Base-by-base conservation (phyloP, 2,888 invertebrate species). In the Marronus borbonicus region DNA sequence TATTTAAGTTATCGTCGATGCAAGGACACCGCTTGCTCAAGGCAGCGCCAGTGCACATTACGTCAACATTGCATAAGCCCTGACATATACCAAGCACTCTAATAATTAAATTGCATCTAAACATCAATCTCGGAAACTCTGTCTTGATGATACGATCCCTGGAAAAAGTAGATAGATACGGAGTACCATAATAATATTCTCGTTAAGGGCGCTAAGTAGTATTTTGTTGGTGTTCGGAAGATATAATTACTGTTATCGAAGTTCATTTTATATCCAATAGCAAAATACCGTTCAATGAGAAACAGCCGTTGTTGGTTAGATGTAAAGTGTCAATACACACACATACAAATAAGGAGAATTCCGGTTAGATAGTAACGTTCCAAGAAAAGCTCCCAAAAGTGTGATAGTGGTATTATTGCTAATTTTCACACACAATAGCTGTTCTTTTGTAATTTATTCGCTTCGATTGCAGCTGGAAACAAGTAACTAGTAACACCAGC, bases 1-100 rank as follows among this genome's bases (percentile, higher is more conserved):
- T 81, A 80, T 79, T 76, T 78, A 58, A 76, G 78, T 74, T 79
- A 79, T 81, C 81, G 80, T 78, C 79, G 72, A 68, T 80, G 76
- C 82, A 82, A 82, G 82, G 82, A 81, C 83, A 80, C 65, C 60
- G 80, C 58, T 75, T 77, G 81, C 82, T 81, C 76, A 78, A 76
- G 81, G 81, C 82, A 76, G 74, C 65, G 55, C 39, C 72, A 78
- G 68, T 74, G 81, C 80, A 80, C 78, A 82, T 83, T 82, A 81
- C 82, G 81, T 81, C 82, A 81, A 80, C 79, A 78, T 82, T 82
- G 81, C 81, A 81, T 81, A 82, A 82, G 80, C 77, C 39, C 72
- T 80, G 80, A 80, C 80, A 80, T 81, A 79, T 81, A 79, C 78
- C 80, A 80, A 79, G 80, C 80, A 77, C 80, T 80, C 79, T 79